These are phyloP conservation scores for Metopolophium dirhodum DNA, from an alignment of 1,140 invertebrate genomes.

Conservation along the genomic window DNA sequence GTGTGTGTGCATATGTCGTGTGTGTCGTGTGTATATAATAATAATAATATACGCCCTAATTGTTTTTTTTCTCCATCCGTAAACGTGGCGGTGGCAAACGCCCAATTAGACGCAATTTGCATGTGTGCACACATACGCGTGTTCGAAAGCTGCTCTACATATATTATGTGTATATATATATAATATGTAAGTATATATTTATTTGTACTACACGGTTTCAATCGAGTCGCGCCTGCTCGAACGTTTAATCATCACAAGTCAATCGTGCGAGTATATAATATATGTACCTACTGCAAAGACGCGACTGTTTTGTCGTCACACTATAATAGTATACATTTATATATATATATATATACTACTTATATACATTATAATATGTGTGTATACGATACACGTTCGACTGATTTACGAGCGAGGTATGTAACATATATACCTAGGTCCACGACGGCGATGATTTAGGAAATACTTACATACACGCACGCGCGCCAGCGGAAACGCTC, in stretches of 20 bases:
- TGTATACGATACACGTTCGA: neutral
- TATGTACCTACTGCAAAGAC: neutral
- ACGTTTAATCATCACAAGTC: neutral
- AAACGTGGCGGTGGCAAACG: neutral
- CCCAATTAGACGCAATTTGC: slow-evolving; percentile 21
- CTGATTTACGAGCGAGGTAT: slow-evolving; percentile 21
- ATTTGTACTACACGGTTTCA: neutral
- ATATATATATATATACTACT: neutral
- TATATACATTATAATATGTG: neutral
- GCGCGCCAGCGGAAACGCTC: neutral
- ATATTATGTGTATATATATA: neutral
- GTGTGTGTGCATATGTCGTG: too few species aligned
- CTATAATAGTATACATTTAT: neutral
- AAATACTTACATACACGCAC: neutral
- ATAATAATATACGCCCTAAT: neutral
- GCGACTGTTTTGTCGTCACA: neutral
- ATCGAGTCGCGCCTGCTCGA: neutral
- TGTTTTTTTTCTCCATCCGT: neutral
- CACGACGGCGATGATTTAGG: neutral
- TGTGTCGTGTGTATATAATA: neutral
- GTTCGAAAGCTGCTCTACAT: neutral
- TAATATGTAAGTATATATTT: neutral
- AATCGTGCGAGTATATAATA: neutral
- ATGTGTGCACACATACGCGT: neutral
- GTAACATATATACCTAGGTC: neutral